phyloP scores from a whole-genome alignment of 2,797 vertebrate species.

The Avahi laniger region DNA sequence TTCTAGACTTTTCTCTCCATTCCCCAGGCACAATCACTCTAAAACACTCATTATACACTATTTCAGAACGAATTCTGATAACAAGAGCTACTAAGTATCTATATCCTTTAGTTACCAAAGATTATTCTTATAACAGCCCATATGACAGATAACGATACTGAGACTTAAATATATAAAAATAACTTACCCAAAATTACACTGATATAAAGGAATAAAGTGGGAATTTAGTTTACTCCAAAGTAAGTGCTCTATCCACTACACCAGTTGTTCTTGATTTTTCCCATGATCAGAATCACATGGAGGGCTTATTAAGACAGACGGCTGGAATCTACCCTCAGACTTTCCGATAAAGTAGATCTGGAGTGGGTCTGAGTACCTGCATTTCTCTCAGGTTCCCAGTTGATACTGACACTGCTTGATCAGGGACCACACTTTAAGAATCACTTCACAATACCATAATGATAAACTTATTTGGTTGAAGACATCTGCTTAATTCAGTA shows the following conservation, averaged over 20 bases:
- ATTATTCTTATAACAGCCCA: neutral
- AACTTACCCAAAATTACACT: neutral
- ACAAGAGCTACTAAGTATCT: neutral
- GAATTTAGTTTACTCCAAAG: neutral
- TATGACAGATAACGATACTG: neutral
- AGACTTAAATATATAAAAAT: neutral
- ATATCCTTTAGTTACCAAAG: neutral
- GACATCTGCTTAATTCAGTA: neutral
- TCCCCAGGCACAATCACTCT: neutral
- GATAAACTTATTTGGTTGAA: neutral
- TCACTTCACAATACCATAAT: neutral
- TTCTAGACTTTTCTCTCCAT: neutral
- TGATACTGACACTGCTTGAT: neutral
- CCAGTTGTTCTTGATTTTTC: neutral
- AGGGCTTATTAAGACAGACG: neutral
- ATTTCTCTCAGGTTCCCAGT: neutral
- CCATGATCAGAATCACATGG: neutral
- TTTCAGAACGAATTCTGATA: neutral
- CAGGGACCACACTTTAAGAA: neutral
- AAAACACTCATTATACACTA: neutral
- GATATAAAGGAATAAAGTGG: neutral
- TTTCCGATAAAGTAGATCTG: neutral
- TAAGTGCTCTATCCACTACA: neutral
- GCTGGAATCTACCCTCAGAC: neutral
- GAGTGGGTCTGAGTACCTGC: neutral